Evolutionary conservation across 2,113 vertebrate species (phyloP), one percentile per base, ranked within the genome.

Genomic region (Austrofundulus limnaeus): DNA sequence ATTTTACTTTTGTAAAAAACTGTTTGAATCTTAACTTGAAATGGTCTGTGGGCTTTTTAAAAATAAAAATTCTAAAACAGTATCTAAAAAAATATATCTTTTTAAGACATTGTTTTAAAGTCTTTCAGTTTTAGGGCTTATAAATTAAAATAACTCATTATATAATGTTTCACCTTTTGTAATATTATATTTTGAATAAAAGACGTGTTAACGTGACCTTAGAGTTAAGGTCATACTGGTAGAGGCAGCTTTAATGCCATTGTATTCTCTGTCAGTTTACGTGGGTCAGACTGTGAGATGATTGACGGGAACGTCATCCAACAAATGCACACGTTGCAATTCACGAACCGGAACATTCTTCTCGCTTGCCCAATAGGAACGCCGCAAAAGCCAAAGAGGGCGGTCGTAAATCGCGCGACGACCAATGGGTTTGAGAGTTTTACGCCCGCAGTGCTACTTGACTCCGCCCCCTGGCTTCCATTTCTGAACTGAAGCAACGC

Each of bases 401-500:
- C 49, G 39, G 74, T 51, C 79, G 43, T 1, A 48, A 71, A 38
- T 17, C 5, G 0, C 2, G 1, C 7, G 11, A 4, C 9, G 68
- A 66, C 89, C n/a, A 92, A 93, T 93, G 16, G 72, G 14, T 71
- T 28, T 5, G 51, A 28, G 68, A 79, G 68, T 76, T 77, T 80
- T 59, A 75, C 78, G 90, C 82, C 91, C 57, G 91, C 90, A 93
- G 90, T 90, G 77, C 14, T 58, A 52, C 63, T 43, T 75, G 82
- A 66, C 78, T 81, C 89, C 92, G 85, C 91, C 92, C 80, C 77
- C 70, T 52, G 66, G 78, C 87, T 88, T 88, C 91, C 92, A 92
- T 92, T 91, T 91, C 89, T 91, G 81, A 90, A 90, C 72, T 63
- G 79, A 79, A 75, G 82, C 65, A 76, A 90, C 90, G 81, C 83